Percentiles rank a stretch among this genome's conserved stretches.
Evolutionary conservation across 2,113 vertebrate genomes (phyloP).

Genomic region (Chaenocephalus aceratus): DNA sequence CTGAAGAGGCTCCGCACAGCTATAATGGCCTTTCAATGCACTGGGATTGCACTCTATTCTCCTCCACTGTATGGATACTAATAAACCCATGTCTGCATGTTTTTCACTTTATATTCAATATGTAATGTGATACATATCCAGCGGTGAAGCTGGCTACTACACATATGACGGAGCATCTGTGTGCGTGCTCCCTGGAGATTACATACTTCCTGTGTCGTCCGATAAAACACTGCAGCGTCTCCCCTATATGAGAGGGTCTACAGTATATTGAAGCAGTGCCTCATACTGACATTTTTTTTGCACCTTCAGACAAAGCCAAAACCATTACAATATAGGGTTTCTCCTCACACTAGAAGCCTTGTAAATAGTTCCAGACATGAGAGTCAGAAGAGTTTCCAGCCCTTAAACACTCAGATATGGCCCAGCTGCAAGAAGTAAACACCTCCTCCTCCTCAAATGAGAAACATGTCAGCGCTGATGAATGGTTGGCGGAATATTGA

Average conservation of each 20-base stretch:
- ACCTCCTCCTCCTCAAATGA: constrained; percentile 1
- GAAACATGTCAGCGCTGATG: constrained; percentile 5
- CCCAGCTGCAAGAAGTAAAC: constrained; percentile 36
- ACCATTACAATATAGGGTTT: constrained; percentile 45
- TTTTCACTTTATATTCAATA: constrained; percentile 20
- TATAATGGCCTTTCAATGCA: constrained; percentile 12
- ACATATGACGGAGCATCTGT: constrained; percentile 16
- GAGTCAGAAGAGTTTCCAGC: constrained; percentile 34
- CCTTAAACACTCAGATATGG: constrained; percentile 21
- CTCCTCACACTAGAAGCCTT: constrained; percentile 19
- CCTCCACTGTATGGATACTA: neutral
- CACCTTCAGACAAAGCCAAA: constrained; percentile 34
- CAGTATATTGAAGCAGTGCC: constrained; percentile 15
- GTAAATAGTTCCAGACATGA: constrained; percentile 58
- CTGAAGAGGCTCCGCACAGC: neutral
- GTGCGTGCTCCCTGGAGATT: constrained; percentile 42
- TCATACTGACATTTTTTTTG: constrained; percentile 35
- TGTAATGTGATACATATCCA: constrained; percentile 28
- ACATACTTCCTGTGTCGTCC: constrained; percentile 33
- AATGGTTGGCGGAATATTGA: neutral
- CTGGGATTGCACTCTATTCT: neutral
- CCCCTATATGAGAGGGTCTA: constrained; percentile 19
- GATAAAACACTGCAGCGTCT: constrained; percentile 42
- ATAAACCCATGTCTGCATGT: neutral
- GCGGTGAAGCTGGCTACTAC: constrained; percentile 15